A percentile compares a stretch with the other conserved stretches of the same genome.
Conservation (phyloP, 2,888 invertebrate species). For the Strigamia transsilvanica region DNA sequence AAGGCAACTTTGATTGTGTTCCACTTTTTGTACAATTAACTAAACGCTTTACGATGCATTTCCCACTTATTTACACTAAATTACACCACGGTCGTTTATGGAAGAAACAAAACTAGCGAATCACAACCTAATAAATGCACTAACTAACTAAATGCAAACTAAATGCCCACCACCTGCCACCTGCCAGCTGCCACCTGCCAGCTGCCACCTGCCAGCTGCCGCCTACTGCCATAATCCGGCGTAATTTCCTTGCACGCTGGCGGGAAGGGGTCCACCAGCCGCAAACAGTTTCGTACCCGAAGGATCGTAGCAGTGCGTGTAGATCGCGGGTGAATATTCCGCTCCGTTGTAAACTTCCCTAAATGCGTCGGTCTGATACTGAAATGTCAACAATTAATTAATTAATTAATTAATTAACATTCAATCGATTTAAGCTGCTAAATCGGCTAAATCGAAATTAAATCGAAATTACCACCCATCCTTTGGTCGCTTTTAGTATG, state of each 20-base stretch:
- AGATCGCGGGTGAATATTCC: slow-evolving; percentile 91
- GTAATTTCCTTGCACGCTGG: slow-evolving; percentile 91
- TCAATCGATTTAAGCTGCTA: too few species aligned
- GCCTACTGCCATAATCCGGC: slow-evolving; percentile 88
- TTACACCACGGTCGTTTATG: slow-evolving; percentile 12
- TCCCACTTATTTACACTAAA: background rate
- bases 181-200: slow-evolving; percentile 63
- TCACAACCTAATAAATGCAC: background rate
- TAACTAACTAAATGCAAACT: background rate
- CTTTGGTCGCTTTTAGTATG: slow-evolving; percentile 84
- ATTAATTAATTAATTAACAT: background rate
- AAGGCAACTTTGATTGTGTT: slow-evolving; percentile 46
- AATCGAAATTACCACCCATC: slow-evolving; percentile 78
- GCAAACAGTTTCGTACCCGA: slow-evolving; percentile 91
- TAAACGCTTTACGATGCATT: background rate
- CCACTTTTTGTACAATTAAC: slow-evolving; percentile 30
- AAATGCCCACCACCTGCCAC: too few species aligned
- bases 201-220: too few species aligned
- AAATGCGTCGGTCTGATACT: slow-evolving; percentile 86
- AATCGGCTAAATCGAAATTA: too few species aligned
- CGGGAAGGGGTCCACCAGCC: slow-evolving; percentile 93
- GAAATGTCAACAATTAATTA: slow-evolving; percentile 52
- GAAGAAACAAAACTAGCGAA: background rate
- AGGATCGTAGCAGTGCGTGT: slow-evolving; percentile 94
- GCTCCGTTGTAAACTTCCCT: slow-evolving; percentile 80